A percentile compares a stretch with the other conserved stretches of the same genome.
These are phyloP conservation scores for Dissostichus mawsoni DNA, from an alignment of 2,113 vertebrate genomes.

Conservation along the genomic window DNA sequence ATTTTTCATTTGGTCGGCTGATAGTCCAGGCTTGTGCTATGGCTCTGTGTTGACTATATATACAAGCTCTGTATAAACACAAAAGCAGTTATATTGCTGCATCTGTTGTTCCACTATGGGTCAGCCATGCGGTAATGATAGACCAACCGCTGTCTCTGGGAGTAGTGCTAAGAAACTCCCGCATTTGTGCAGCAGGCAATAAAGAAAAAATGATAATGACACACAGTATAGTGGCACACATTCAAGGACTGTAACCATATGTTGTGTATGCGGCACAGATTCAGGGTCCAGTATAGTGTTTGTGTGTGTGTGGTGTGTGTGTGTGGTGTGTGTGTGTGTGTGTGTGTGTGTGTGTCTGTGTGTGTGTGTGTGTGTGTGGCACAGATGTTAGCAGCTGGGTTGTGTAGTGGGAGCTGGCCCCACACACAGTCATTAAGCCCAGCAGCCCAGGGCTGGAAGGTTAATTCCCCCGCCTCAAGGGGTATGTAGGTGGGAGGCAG, in stretches of 20 bases:
- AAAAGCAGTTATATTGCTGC: conserved; percentile 33
- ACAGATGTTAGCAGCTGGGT: conserved; percentile 82
- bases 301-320: conserved; percentile 51
- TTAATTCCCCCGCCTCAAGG: conserved; percentile 79
- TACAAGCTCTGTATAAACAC: conserved; percentile 27
- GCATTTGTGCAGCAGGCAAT: conserved; percentile 42
- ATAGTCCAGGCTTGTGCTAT: conserved; percentile 38
- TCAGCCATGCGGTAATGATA: conserved; percentile 43
- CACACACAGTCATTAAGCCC: conserved; percentile 82
- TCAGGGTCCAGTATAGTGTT: conserved; percentile 11
- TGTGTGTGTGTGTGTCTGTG: conserved; percentile 37
- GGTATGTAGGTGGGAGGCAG: conserved; percentile 69
- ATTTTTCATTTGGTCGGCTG: conserved; percentile 69
- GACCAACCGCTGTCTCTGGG: conserved; percentile 15
- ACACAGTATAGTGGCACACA: conserved; percentile 29
- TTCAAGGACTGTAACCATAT: conserved; percentile 44
- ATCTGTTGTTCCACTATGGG: conserved; percentile 31
- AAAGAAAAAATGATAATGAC: conserved; percentile 38
- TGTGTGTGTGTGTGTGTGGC: conserved; percentile 57
- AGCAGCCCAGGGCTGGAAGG: conserved; percentile 77
- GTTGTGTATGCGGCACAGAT: conserved; percentile 21
- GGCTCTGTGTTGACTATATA: conserved; percentile 19
- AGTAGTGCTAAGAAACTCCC: conserved; percentile 17
- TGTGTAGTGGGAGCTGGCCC: conserved; percentile 67
- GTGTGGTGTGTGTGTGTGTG: conserved; percentile 46